These are phyloP conservation scores for Caranx ignobilis DNA, from an alignment of 2,113 vertebrate species.

Conservation along the genomic window DNA sequence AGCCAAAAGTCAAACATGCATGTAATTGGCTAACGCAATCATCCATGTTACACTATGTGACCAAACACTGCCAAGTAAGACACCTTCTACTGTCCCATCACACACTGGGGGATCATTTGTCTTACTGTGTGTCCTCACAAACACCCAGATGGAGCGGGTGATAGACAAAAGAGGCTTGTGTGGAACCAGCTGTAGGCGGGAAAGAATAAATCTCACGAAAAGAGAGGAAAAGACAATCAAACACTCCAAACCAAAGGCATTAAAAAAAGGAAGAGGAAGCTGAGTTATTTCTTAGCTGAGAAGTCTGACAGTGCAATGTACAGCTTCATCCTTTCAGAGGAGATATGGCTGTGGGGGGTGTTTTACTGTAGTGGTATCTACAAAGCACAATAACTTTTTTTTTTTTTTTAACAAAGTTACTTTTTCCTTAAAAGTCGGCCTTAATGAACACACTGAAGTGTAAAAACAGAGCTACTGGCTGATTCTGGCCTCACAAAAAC, in stretches of 20 bases:
- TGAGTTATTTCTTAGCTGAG: neutral
- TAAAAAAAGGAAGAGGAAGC: slow-evolving; percentile 21
- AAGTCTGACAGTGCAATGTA: slow-evolving; percentile 17
- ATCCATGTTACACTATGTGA: slow-evolving; percentile 30
- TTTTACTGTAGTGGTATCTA: slow-evolving; percentile 20
- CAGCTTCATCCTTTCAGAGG: slow-evolving; percentile 7
- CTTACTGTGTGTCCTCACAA: slow-evolving; percentile 14
- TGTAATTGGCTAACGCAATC: slow-evolving; percentile 63
- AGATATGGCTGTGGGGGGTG: slow-evolving; percentile 20
- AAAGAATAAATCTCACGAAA: slow-evolving; percentile 26
- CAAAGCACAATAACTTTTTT: slow-evolving; percentile 9
- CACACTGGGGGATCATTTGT: neutral
- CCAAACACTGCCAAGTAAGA: slow-evolving; percentile 7
- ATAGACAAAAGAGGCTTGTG: slow-evolving; percentile 41
- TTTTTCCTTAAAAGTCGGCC: neutral
- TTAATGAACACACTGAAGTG: neutral
- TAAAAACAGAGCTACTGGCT: neutral
- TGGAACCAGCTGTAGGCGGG: slow-evolving; percentile 43
- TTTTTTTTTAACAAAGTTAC: slow-evolving; percentile 12
- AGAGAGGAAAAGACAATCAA: slow-evolving; percentile 31
- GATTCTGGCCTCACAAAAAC: slow-evolving; percentile 16
- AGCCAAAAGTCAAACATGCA: slow-evolving; percentile 62
- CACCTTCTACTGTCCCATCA: neutral
- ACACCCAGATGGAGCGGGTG: slow-evolving; percentile 28
- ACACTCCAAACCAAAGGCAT: slow-evolving; percentile 20